Base-by-base conservation (phyloP, 2,113 vertebrate species). In the Actinemys pallida region DNA sequence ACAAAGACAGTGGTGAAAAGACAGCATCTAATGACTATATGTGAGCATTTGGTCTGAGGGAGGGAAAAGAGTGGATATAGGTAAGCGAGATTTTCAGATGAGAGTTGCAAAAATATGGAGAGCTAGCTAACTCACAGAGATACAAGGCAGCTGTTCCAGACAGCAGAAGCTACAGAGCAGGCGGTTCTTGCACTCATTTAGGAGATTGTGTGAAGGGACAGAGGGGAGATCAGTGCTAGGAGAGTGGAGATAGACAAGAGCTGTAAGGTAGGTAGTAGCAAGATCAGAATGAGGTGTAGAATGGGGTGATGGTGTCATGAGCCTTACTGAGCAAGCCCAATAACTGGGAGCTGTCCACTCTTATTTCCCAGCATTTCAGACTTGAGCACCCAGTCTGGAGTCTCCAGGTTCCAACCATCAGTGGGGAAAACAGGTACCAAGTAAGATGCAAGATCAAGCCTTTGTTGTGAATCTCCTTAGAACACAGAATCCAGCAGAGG, bases 91-190 rank as follows among this genome's bases (percentile, higher is more conserved):
- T 8, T 72, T 94, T 94, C 45, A 79, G 0, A 0, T 89, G 81
- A 94, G 93, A 93, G 90, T 86, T 93, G 35, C 72, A 84, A 93
- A 84, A 83, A 49, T 54, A 82, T 52, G 91, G 52, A 89, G 94
- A 94, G 6, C 54, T 81, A 94, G 93, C 87, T 29, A 88, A 81
- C 72, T 93, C 42, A 82, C 20, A 92, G 53, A 29, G 82, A 83
- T 39, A 22, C n/a, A 39, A 72, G 19, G 14, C 8, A 39, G 62
- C 84, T 87, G 83, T 47, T 88, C 14, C 75, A 81, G 22, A 69
- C 79, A 86, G 81, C 86, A 94, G 82, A 91, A n/a, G 57, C 85
- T 94, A 90, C 59, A 88, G 78, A 92, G 42, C 42, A 45, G 42
- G 56, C 91, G 86, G 35, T 1, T 0, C 1, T 83, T 82, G 87